Base-by-base conservation (phyloP, 53 echinoderm and acorn worm species). In the Luidia sarsii region DNA sequence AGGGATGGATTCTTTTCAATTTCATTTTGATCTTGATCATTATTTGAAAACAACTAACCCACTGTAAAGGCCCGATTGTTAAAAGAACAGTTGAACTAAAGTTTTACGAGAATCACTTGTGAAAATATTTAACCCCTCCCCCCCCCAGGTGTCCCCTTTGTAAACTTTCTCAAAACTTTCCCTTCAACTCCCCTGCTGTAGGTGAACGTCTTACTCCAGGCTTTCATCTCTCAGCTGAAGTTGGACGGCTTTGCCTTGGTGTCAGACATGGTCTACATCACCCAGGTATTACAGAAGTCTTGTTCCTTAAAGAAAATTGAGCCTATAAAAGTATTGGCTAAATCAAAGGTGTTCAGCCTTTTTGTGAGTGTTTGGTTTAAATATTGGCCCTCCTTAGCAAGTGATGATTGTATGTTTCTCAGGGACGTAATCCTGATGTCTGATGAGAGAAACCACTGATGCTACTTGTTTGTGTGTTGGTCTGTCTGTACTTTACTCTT, bases 241-340 rank as follows among this genome's bases (percentile, higher is more conserved):
- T 70, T 94, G 13, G 99, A 99, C 16, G 99, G 99, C 27, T 99
- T 99, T 85, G 99, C 99, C 29, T 79, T 99, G 51, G 94, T 91
- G 20, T 91, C 99, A 4, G 99, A 99, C 83, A 99, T 99, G 99
- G 99, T 97, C n/a, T 99, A 88, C 67, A 94, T 99, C 63, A 99
- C 99, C 59, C 99, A 99, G 99, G 99, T 99, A 82, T 61, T n/a
- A 27, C 9, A 65, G 4, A 25, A n/a, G n/a, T n/a, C n/a, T n/a
- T n/a, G n/a, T n/a, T n/a, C n/a, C n/a, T n/a, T n/a, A n/a, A n/a
- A n/a, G n/a, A n/a, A n/a, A n/a, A n/a, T n/a, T n/a, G n/a, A n/a
- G n/a, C n/a, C n/a, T n/a, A 54, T 54, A 21, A 19, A n/a, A 8
- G 11, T 9, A 54, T 23, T 21, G 22, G 25, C 8, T 21, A 54